These are phyloP conservation scores for Callopanchax toddi DNA, from an alignment of 2,113 vertebrate genomes.

Conservation along the genomic window DNA sequence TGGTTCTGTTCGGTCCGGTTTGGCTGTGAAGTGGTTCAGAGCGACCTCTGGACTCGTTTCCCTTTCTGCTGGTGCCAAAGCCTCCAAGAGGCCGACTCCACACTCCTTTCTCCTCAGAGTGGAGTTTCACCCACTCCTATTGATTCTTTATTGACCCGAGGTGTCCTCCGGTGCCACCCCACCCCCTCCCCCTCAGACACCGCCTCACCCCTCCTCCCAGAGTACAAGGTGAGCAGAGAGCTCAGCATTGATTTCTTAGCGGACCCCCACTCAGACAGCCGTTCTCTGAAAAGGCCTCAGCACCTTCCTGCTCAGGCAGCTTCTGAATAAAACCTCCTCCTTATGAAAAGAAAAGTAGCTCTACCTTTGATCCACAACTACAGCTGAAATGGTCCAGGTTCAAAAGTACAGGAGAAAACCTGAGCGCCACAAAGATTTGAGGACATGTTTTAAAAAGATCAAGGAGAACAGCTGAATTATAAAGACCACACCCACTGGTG, in stretches of 20 bases:
- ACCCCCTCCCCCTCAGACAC: conserved; percentile 78
- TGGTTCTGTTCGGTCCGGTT: conserved; percentile 51
- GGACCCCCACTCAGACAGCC: too few species aligned
- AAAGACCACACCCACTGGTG: too few species aligned
- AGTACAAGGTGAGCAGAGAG: conserved; percentile 67
- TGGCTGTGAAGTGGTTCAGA: conserved; percentile 57
- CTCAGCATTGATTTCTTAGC: conserved; percentile 67
- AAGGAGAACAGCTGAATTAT: conserved; percentile 38
- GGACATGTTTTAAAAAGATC: conserved; percentile 51
- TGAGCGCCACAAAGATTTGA: conserved; percentile 41
- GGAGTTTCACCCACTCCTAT: conserved; percentile 92
- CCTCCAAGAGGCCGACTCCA: conserved; percentile 85
- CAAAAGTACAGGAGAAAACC: conserved; percentile 57
- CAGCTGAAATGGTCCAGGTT: conserved; percentile 55
- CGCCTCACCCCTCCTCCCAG: conserved; percentile 68
- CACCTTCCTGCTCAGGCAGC: conserved; percentile 37
- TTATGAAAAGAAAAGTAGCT: conserved; percentile 67
- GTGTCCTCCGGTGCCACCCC: conserved; percentile 87
- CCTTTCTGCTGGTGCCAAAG: conserved; percentile 64
- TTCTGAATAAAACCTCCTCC: conserved; percentile 60
- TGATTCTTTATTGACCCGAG: conserved; percentile 98
- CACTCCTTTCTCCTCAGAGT: conserved; percentile 89
- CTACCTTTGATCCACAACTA: conserved; percentile 68
- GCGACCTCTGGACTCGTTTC: conserved; percentile 75
- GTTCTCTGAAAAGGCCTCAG: conserved; percentile 41